These are phyloP conservation scores for Theonella swinhoei DNA, from an alignment of 37 sponge, comb jelly and placozoan genomes.

Conservation along the genomic window DNA sequence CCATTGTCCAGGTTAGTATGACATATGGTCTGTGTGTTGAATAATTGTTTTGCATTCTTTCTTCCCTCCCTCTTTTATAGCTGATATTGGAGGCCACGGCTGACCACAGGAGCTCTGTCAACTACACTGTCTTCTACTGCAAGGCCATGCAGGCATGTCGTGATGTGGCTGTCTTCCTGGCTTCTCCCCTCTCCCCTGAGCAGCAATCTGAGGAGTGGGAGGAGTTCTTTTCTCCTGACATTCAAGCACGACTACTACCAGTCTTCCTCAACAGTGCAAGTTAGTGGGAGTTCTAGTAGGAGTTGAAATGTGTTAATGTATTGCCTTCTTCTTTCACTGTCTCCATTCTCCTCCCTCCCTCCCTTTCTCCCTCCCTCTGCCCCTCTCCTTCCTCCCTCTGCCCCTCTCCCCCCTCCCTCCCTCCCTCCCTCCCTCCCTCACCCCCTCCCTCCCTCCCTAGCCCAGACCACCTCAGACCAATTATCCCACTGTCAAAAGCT, in stretches of 20 bases:
- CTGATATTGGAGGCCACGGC: background rate
- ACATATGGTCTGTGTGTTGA: too few relatives aligned
- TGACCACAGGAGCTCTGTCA: background rate
- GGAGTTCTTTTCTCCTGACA: slow-evolving; percentile 68
- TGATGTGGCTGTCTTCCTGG: slow-evolving; percentile 18
- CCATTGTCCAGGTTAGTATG: slow-evolving; percentile 43
- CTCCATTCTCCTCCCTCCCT: too few relatives aligned
- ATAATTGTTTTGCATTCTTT: background rate
- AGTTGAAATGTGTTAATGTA: background rate
- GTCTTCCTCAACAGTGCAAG: slow-evolving; percentile 21
- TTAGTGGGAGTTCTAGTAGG: background rate
- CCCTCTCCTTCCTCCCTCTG: too few relatives aligned
- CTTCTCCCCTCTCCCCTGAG: background rate
- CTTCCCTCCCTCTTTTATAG: background rate
- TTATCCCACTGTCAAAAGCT: background rate
- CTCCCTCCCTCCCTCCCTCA: too few relatives aligned
- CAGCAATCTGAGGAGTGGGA: slow-evolving; percentile 51
- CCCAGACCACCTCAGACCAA: background rate
- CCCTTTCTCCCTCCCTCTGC: background rate
- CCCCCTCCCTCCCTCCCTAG: too few relatives aligned
- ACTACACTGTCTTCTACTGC: slow-evolving; percentile 28
- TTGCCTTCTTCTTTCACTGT: too few relatives aligned
- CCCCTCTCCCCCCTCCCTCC: too few relatives aligned
- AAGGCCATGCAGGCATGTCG: slow-evolving; percentile 5
- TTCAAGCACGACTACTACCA: slow-evolving; percentile 33